A percentile compares a stretch with the other conserved stretches of the same genome.
These are phyloP conservation scores for Drosophila parabipectinata DNA, from an alignment of 1,140 invertebrate genomes.

Conservation along the genomic window DNA sequence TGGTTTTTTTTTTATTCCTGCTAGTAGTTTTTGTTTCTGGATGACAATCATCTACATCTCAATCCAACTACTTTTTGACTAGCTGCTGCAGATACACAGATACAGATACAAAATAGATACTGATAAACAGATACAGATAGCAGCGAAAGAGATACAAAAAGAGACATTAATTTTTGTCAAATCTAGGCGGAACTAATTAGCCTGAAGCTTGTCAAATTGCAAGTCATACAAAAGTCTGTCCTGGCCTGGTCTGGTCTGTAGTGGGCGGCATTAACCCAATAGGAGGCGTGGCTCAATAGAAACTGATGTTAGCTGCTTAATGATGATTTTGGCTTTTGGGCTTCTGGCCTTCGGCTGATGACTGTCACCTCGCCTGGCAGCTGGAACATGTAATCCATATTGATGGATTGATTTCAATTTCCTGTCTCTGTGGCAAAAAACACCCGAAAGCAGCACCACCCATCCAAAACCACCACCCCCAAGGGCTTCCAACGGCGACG, in stretches of 20 bases:
- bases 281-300: constrained; percentile 2
- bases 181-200: constrained; percentile 80
- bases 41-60: background rate
- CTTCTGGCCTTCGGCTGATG: constrained; percentile 31
- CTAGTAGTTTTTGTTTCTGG: background rate
- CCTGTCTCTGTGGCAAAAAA: constrained; percentile 52
- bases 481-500: constrained; percentile 15
- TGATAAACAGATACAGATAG: constrained; percentile 7
- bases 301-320: background rate
- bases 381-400: constrained; percentile 75
- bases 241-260: background rate
- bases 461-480: constrained; percentile 1
- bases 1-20: background rate
- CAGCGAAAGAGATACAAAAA: background rate
- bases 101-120: constrained; percentile 3
- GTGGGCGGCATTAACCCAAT: background rate
- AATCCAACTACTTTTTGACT: constrained; percentile 41
- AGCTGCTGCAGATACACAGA: constrained; percentile 31
- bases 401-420: constrained; percentile 84
- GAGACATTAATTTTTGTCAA: constrained; percentile 77
- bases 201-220: constrained; percentile 78
- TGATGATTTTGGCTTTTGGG: constrained; percentile 34
- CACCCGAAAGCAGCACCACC: background rate
- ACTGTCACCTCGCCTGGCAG: constrained; percentile 64
- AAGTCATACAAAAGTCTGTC: constrained; percentile 64